Evolutionary conservation across 2,888 invertebrate genomes (phyloP).

Genomic region (Eubasilissa splendida): DNA sequence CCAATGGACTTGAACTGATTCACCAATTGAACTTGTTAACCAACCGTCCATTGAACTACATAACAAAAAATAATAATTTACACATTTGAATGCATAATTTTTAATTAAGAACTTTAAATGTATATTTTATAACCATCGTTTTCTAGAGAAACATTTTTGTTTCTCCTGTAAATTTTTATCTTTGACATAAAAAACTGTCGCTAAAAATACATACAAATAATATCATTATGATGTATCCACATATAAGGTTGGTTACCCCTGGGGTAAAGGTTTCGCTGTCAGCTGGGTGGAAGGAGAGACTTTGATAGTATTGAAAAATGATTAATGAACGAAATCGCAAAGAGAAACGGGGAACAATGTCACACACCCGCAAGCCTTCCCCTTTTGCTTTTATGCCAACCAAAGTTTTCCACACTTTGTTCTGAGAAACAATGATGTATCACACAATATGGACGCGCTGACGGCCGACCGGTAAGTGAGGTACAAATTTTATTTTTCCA

Average conservation of each 20-base stretch:
- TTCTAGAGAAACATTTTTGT: too few relatives aligned
- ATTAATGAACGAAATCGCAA: slow-evolving; percentile 62
- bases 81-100: too few relatives aligned
- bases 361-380: slow-evolving; percentile 41
- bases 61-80: too few relatives aligned
- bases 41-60: too few relatives aligned
- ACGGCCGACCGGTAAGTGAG: not conserved
- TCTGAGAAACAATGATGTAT: slow-evolving; percentile 35
- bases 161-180: too few relatives aligned
- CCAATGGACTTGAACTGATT: too few relatives aligned
- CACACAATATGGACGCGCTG: slow-evolving; percentile 23
- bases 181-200: too few relatives aligned
- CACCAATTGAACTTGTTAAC: too few relatives aligned
- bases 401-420: slow-evolving; percentile 38
- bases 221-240: not conserved
- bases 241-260: not conserved
- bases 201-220: too few relatives aligned
- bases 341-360: slow-evolving; percentile 66
- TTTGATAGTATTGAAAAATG: slow-evolving; percentile 59
- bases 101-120: too few relatives aligned
- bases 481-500: not conserved
- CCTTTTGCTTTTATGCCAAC: slow-evolving; percentile 24
- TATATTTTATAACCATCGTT: too few relatives aligned
- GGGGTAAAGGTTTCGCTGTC: slow-evolving; percentile 31
- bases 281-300: slow-evolving; percentile 51